Evolutionary conservation across 2,797 vertebrate genomes (phyloP), one percentile per base, ranked within the genome.

Genomic region (Merluccius polli): DNA sequence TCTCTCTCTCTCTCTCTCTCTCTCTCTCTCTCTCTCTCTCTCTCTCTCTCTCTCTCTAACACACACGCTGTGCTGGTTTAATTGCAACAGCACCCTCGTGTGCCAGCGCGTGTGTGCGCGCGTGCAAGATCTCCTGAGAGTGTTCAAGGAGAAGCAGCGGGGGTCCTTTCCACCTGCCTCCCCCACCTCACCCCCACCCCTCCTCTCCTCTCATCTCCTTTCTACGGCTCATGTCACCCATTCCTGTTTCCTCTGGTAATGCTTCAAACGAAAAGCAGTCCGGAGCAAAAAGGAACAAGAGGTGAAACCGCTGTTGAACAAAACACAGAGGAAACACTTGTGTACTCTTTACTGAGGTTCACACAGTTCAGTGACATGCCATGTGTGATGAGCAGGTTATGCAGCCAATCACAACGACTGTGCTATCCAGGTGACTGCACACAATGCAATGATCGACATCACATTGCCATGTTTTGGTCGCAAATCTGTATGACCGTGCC

Each of bases 111-210:
- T 75, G 85, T 33, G 74, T 41, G 78, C 77, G 84, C 75, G 35
- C 29, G 85, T 85, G 79, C 77, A 81, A 81, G 83, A 91, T 90
- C 89, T 92, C 93, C 92, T 86, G 83, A 78, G 90, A 93, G 92
- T 93, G 92, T 93, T 94, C 93, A 94, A 94, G 93, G 93, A 93
- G 92, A 93, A 90, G 85, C 93, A 90, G 91, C 89, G 79, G 93
- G 93, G 82, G 84, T 87, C 83, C 79, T 1, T 89, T 84, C 89
- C 89, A 88, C 87, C 88, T 88, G 87, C 82, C 84, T 86, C 83
- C 83, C 85, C 85, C 84, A 85, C 82, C 75, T 82, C 75, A 76
- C 86, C 86, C 89, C 84, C 83, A 38, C 65, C 41, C 6, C 72
- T 33, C 33, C 15, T n/a, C 32, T 36, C 73, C 79, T 86, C 86